A percentile compares a stretch with the other conserved stretches of the same genome.
phyloP scores from a whole-genome alignment of 2,113 vertebrate species.

The Todiramphus chloris region DNA sequence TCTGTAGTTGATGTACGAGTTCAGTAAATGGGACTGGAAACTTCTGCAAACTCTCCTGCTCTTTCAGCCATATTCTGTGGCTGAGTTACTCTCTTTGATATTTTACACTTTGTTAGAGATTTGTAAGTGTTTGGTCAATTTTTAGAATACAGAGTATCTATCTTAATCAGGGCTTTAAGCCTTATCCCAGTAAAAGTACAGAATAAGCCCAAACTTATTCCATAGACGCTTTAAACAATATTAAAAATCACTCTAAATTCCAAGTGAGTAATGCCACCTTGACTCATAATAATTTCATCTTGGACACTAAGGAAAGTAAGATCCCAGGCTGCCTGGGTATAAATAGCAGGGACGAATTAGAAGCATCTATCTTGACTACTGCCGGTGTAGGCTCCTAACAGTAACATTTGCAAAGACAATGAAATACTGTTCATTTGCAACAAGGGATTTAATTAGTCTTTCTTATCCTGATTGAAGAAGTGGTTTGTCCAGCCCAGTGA shows the following conservation, averaged over 20 bases:
- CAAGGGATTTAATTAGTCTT: slow-evolving; percentile 17
- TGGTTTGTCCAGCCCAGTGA: not conserved
- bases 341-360: slow-evolving; percentile 17
- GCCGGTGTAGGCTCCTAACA: not conserved
- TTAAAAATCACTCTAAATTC: slow-evolving; percentile 1
- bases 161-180: not conserved
- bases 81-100: not conserved
- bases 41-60: not conserved
- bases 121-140: not conserved
- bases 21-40: not conserved
- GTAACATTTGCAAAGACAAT: slow-evolving; percentile 6
- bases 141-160: not conserved
- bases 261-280: slow-evolving; percentile 8
- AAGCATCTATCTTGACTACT: not conserved
- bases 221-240: not conserved
- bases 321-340: not conserved
- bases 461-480: not conserved
- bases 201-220: not conserved
- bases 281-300: not conserved
- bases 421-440: not conserved
- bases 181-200: not conserved
- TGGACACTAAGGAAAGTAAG: not conserved
- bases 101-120: not conserved
- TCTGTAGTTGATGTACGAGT: not conserved
- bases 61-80: not conserved